Percentiles rank a stretch among this genome's conserved stretches.
These are phyloP conservation scores for Cremastinae sp. DNA, from an alignment of 2,888 invertebrate species.

Conservation along the genomic window DNA sequence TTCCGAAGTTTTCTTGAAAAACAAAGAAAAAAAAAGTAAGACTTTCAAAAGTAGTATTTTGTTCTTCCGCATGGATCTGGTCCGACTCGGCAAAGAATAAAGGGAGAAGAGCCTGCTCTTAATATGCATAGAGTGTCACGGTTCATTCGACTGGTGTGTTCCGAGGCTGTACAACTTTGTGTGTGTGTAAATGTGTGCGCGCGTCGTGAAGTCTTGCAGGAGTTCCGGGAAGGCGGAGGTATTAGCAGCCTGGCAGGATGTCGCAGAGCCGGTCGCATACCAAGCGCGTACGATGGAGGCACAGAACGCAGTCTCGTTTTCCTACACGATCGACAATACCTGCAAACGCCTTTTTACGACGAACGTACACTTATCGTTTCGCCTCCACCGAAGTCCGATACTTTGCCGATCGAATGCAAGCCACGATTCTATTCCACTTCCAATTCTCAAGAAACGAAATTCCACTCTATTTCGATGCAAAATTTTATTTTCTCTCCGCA, in stretches of 20 bases:
- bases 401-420: slow-evolving; percentile 34
- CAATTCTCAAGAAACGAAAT: slow-evolving; percentile 35
- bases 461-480: slow-evolving; percentile 18
- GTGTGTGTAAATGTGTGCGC: neutral
- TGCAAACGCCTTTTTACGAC: slow-evolving; percentile 36
- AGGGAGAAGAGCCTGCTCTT: slow-evolving; percentile 48
- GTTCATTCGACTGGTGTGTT: slow-evolving; percentile 50
- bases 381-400: neutral
- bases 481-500: slow-evolving; percentile 36
- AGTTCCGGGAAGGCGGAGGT: neutral
- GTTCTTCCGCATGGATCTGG: neutral
- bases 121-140: slow-evolving; percentile 58
- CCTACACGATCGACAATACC: slow-evolving; percentile 48
- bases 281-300: neutral
- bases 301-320: slow-evolving; percentile 30
- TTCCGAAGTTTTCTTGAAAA: too few relatives aligned
- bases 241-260: slow-evolving; percentile 14
- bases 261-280: slow-evolving; percentile 18
- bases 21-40: too few relatives aligned
- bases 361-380: slow-evolving; percentile 15
- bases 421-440: slow-evolving; percentile 46
- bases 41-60: too few relatives aligned
- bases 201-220: neutral
- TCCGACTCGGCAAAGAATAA: slow-evolving; percentile 11
- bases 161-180: neutral